Conservation (phyloP, 2,888 invertebrate species). For the Galeopsomyia nigrocyanea region DNA sequence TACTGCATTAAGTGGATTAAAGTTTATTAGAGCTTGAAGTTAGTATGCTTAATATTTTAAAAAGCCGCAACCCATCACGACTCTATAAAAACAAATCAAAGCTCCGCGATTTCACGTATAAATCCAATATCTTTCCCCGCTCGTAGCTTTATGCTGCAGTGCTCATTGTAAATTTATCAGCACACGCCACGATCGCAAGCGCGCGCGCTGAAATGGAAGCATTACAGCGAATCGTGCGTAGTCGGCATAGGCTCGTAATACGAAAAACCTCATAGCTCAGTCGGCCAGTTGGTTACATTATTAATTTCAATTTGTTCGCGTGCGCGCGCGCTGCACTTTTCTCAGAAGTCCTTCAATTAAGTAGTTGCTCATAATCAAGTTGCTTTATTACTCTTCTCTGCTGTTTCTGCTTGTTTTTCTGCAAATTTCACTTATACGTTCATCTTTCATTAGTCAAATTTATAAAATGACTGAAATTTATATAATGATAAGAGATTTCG, state of each 20-base stretch:
- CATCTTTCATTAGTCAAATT: no score
- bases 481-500: no score
- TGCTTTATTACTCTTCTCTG: neutral
- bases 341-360: slow-evolving; percentile 2
- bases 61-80: no score
- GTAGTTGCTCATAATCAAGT: slow-evolving; percentile 3
- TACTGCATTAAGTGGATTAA: no score
- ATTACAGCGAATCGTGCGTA: neutral
- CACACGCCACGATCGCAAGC: neutral
- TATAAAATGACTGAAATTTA: no score
- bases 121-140: no score
- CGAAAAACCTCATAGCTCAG: neutral
- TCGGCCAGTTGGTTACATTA: neutral
- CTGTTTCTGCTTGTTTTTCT: neutral
- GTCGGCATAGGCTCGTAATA: neutral
- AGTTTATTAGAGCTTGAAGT: no score
- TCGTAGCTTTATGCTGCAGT: no score
- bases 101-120: no score
- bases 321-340: neutral
- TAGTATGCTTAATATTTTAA: no score
- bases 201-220: neutral
- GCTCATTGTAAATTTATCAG: slow-evolving; percentile 6
- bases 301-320: slow-evolving; percentile 24
- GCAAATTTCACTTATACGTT: no score
- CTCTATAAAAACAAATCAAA: no score